A percentile compares a stretch with the other conserved stretches of the same genome.
These are phyloP conservation scores for Micronycteris hirsuta DNA, from an alignment of 2,113 vertebrate genomes.

Conservation along the genomic window DNA sequence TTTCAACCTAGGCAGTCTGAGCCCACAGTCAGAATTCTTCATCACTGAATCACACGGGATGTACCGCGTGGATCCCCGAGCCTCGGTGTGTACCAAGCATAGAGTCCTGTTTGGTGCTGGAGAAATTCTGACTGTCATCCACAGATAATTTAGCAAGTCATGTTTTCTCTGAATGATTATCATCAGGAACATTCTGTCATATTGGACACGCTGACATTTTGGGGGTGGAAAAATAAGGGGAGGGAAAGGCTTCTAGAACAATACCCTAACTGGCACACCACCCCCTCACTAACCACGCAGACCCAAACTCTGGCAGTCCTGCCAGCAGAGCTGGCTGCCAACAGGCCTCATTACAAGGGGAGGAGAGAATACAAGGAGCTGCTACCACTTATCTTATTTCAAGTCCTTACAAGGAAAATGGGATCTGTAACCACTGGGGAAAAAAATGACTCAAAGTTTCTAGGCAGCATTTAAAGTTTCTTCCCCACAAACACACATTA, in stretches of 20 bases:
- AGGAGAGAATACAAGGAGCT: neutral
- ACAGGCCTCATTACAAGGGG: neutral
- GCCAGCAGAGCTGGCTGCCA: slow-evolving; percentile 54
- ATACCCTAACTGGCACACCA: slow-evolving; percentile 58
- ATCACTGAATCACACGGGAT: rapidly evolving
- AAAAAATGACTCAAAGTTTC: slow-evolving; percentile 24
- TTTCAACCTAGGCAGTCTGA: neutral
- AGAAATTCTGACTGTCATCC: slow-evolving; percentile 28
- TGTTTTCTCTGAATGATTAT: slow-evolving; percentile 55
- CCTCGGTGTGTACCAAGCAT: neutral
- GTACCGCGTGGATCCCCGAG: neutral
- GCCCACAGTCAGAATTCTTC: neutral
- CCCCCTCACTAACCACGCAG: slow-evolving; percentile 53
- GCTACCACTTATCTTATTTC: slow-evolving; percentile 33
- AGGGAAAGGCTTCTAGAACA: slow-evolving; percentile 63
- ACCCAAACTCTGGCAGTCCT: slow-evolving; percentile 55
- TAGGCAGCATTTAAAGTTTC: slow-evolving; percentile 35
- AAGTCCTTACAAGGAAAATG: slow-evolving; percentile 49
- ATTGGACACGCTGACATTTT: slow-evolving; percentile 70
- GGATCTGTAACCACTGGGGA: neutral
- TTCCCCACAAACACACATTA: slow-evolving; percentile 19
- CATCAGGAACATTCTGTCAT: slow-evolving; percentile 70
- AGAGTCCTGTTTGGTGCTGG: neutral
- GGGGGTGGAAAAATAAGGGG: slow-evolving; percentile 68
- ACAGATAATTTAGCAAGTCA: slow-evolving; percentile 53